Percentiles rank a stretch among this genome's conserved stretches.
Evolutionary conservation across 2,113 vertebrate genomes (phyloP).

Genomic region (Percopsis transmontana): DNA sequence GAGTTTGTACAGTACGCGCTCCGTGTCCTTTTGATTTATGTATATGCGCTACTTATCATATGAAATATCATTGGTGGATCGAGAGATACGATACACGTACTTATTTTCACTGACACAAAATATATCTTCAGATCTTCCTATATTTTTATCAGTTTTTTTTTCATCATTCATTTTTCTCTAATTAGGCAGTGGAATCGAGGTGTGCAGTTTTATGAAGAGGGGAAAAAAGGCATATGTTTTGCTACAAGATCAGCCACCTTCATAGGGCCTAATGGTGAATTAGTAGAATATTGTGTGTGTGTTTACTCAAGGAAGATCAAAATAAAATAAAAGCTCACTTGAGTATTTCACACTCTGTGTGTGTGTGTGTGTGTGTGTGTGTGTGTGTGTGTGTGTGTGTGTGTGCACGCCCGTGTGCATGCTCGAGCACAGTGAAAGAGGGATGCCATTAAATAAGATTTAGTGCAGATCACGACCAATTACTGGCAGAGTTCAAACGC

Average conservation of each 20-base stretch:
- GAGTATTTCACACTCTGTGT: not conserved
- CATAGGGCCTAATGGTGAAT: constrained; percentile 21
- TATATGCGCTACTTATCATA: not conserved
- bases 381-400: not conserved
- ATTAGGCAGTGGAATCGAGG: constrained; percentile 43
- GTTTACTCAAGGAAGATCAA: no score
- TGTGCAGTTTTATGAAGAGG: no score
- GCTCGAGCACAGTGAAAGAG: constrained; percentile 29
- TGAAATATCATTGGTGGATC: not conserved
- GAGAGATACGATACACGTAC: constrained; percentile 3
- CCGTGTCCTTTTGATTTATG: not conserved
- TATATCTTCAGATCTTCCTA: constrained; percentile 6
- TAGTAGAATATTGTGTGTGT: no score
- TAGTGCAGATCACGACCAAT: constrained; percentile 38
- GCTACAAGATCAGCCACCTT: constrained; percentile 24
- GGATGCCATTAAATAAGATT: constrained; percentile 31
- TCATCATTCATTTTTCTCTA: constrained; percentile 19
- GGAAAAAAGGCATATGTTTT: not conserved
- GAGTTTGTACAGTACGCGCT: not conserved
- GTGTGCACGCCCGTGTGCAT: not conserved
- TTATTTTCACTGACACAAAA: not conserved
- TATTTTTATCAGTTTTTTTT: not conserved
- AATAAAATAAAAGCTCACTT: not conserved
- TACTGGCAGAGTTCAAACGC: constrained; percentile 36
- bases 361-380: constrained; percentile 8